phyloP scores from a whole-genome alignment of 2,797 vertebrate species.

The Pogonophryne albipinna region DNA sequence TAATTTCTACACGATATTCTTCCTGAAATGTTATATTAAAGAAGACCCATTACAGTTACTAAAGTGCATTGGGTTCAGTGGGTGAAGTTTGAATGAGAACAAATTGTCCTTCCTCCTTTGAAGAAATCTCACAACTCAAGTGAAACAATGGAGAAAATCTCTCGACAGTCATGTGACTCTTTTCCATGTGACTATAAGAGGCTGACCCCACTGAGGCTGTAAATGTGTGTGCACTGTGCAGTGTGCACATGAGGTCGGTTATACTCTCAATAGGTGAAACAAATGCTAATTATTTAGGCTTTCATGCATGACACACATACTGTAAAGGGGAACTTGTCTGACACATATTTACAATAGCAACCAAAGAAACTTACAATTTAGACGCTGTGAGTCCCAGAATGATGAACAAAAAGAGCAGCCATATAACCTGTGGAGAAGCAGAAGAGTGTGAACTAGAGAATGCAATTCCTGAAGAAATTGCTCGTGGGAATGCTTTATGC shows the following conservation, averaged over 20 bases:
- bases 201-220: background rate
- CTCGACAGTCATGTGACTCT: conserved; percentile 50
- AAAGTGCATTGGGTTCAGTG: background rate
- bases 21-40: background rate
- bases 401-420: conserved; percentile 92
- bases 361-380: conserved; percentile 90
- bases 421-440: conserved; percentile 86
- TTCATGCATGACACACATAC: background rate
- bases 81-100: conserved; percentile 36
- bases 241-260: background rate
- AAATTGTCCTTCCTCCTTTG: conserved; percentile 25
- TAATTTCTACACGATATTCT: background rate
- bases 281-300: background rate
- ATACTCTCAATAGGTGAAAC: background rate
- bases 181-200: conserved; percentile 43
- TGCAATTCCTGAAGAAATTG: too few relatives aligned
- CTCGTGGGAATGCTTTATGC: too few relatives aligned
- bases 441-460: background rate
- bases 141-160: conserved; percentile 25
- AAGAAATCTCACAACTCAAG: conserved; percentile 40
- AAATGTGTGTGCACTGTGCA: background rate
- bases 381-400: conserved; percentile 91
- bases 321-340: background rate
- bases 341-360: background rate
- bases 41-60: background rate